Evolutionary conservation across 2,888 invertebrate genomes (phyloP), one percentile per base, ranked within the genome.

Genomic region (Pinctada fucata): DNA sequence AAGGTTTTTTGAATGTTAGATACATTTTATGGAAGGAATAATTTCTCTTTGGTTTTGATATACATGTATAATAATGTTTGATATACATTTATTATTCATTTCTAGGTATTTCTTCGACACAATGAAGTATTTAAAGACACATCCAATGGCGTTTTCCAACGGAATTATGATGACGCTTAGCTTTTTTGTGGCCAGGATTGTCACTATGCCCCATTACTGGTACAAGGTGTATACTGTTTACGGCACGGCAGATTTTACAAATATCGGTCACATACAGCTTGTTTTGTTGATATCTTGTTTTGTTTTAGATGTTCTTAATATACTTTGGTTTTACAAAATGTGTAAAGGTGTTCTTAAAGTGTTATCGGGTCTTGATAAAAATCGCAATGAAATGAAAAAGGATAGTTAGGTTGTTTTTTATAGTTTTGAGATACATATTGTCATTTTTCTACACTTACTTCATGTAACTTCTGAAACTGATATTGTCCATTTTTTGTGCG

Each of bases 271-370:
- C 82, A 89, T 91, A n/a, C 89, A 88, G 82, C 82, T 88, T 58
- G 88, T 92, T n/a, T 86, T 92, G 76, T 84, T 91, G 52, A 80
- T 88, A 8, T 87, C 91, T 4, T 91, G 91, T 82, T 72, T 89
- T 63, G 84, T 91, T 63, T 82, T 92, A 8, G 92, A 92, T 82
- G 77, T 84, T 48, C 88, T 92, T 50, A 92, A 92, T 84, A 75
- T 91, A 65, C 89, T 85, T 77, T 92, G 92, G 92, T 91, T 91
- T 83, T 87, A 86, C 78, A 91, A 89, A 82, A 90, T 92, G 82
- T 87, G 82, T 58, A 80, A 82, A 67, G 92, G 92, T 6, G 88
- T 87, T 58, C 71, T 79, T 31, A 91, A 89, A 83, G 87, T 91
- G 2, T 70, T 88, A 47, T 8, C 65, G 51, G 52, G 52, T 45